A percentile compares a stretch with the other conserved stretches of the same genome.
Conservation (phyloP, 2,888 invertebrate species). For the Platynereis dumerilii region DNA sequence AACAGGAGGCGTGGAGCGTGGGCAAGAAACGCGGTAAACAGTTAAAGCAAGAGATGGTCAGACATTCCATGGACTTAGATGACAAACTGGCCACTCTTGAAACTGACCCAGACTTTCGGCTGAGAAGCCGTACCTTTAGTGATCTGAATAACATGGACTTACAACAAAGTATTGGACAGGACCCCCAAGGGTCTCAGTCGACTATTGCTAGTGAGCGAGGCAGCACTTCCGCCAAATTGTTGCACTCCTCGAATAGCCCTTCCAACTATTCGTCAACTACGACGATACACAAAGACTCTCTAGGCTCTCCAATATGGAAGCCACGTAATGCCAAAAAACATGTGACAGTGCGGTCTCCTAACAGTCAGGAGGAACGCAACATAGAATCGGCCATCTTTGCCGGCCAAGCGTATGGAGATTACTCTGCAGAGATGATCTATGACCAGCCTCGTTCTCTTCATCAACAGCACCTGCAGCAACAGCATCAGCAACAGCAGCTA, state of each 20-base stretch:
- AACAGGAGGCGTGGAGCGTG: conserved; percentile 14
- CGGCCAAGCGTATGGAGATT: conserved; percentile 36
- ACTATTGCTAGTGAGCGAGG: conserved; percentile 45
- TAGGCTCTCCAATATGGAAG: conserved; percentile 99
- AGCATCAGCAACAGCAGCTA: neutral
- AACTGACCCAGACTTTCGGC: conserved; percentile 69
- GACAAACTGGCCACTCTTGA: conserved; percentile 63
- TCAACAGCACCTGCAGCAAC: too few species aligned
- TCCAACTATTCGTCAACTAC: conserved; percentile 81
- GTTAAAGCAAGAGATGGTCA: conserved; percentile 35
- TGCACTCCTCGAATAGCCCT: conserved; percentile 92
- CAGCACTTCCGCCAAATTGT: conserved; percentile 72
- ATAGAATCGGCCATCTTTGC: conserved; percentile 23
- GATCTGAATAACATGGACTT: conserved; percentile 66
- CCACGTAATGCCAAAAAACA: conserved; percentile 70
- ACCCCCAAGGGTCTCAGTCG: conserved; percentile 31
- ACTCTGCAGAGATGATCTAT: conserved; percentile 38
- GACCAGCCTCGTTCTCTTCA: conserved; percentile 31
- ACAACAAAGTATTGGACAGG: conserved; percentile 60
- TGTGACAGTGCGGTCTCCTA: conserved; percentile 8
- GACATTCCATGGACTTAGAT: conserved; percentile 73
- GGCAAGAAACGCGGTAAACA: conserved; percentile 26
- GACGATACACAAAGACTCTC: conserved; percentile 64
- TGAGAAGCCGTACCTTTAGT: conserved; percentile 89
- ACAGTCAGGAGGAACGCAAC: conserved; percentile 20